A percentile compares a stretch with the other conserved stretches of the same genome.
Evolutionary conservation across 2,113 vertebrate species (phyloP).

Genomic region (Pelecanoides urinatrix): DNA sequence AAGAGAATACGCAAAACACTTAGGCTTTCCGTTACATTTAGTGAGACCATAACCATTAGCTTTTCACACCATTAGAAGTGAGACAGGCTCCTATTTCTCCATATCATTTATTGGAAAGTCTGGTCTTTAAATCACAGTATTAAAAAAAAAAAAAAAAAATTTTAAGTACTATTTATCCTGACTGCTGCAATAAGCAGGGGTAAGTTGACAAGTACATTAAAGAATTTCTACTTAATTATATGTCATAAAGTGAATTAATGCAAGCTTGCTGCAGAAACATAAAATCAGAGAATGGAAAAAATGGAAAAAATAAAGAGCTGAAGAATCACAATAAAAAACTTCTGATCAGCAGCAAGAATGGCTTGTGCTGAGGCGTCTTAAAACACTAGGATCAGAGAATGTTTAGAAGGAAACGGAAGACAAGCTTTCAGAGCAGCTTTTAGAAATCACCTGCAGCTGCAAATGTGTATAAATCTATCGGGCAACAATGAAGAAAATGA

Average conservation of each 20-base stretch:
- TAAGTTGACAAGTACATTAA: neutral
- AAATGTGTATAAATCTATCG: accelerated
- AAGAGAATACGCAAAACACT: neutral
- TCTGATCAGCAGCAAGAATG: neutral
- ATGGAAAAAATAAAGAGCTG: neutral
- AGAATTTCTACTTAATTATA: neutral
- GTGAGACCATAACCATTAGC: neutral
- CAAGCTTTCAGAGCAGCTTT: neutral
- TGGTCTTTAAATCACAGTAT: neutral
- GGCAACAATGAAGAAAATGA: neutral
- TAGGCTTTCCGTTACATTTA: neutral
- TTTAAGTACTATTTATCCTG: neutral
- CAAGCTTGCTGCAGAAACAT: neutral
- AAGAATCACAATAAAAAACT: neutral
- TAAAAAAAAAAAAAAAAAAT: neutral
- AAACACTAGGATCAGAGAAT: neutral
- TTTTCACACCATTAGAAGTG: neutral
- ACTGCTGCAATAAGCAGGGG: neutral
- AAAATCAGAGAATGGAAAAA: neutral
- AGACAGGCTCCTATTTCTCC: neutral
- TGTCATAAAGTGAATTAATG: neutral
- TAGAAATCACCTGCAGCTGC: neutral
- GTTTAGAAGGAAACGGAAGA: neutral
- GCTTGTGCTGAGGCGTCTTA: neutral
- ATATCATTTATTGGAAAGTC: neutral